phyloP scores from a whole-genome alignment of 1,140 invertebrate species.

The Calycopis cecrops region DNA sequence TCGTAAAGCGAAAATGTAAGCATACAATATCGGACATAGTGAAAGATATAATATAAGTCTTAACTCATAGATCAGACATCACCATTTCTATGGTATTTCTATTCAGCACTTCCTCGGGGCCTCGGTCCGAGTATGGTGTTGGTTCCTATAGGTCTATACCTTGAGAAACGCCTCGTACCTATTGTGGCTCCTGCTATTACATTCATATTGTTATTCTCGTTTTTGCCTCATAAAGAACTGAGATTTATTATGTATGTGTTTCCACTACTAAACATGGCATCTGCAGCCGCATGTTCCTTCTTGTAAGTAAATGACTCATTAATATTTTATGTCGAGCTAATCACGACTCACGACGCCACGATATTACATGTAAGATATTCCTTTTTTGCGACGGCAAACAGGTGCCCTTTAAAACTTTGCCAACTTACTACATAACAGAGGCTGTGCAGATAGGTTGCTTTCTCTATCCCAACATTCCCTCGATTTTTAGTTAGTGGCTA shows the following conservation, averaged over 20 bases:
- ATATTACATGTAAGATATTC: conserved; percentile 1
- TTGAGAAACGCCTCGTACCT: conserved; percentile 82
- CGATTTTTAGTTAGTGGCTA: too few relatives aligned
- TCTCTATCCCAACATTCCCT: too few relatives aligned
- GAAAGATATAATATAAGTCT: conserved; percentile 23
- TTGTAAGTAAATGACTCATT: conserved; percentile 81
- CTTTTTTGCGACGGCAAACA: too few relatives aligned
- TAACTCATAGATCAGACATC: conserved; percentile 82
- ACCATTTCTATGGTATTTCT: conserved; percentile 99
- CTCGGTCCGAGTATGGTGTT: conserved; percentile 88
- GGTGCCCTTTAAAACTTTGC: too few relatives aligned
- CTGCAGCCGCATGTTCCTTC: conserved; percentile 88
- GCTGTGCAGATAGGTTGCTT: too few relatives aligned
- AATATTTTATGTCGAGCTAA: neutral
- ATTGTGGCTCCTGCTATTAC: conserved; percentile 84
- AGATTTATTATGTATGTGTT: conserved; percentile 98
- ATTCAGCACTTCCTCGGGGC: conserved; percentile 95
- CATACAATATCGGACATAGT: neutral
- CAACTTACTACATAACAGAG: too few relatives aligned
- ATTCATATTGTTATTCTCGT: conserved; percentile 95
- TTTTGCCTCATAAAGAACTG: conserved; percentile 98
- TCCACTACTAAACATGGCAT: conserved; percentile 94
- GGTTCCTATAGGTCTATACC: conserved; percentile 86
- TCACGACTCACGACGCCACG: neutral
- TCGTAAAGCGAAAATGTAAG: too few relatives aligned